These are phyloP conservation scores for Cyprinodon tularosa DNA, from an alignment of 2,113 vertebrate species.

Conservation along the genomic window DNA sequence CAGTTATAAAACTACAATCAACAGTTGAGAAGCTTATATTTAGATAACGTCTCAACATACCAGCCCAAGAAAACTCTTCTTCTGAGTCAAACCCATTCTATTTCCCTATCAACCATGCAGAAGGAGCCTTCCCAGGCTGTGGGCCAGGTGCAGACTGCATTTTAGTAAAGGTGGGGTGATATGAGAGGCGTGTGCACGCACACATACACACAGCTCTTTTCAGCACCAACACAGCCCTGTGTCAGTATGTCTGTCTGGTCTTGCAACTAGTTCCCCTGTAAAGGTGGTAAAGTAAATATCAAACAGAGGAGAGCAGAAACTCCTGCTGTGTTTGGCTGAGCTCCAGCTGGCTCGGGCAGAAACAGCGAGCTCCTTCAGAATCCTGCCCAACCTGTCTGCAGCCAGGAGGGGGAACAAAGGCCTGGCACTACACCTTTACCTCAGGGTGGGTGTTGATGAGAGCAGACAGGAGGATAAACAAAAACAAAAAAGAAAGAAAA, in stretches of 20 bases:
- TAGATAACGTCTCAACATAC: conserved; percentile 14
- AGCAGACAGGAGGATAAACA: conserved; percentile 8
- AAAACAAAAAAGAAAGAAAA: background rate
- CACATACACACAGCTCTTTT: conserved; percentile 42
- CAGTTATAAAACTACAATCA: background rate
- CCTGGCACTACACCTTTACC: conserved; percentile 41
- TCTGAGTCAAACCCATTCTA: conserved; percentile 4
- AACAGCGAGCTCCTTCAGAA: conserved; percentile 69
- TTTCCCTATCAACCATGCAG: background rate
- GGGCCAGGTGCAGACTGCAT: conserved; percentile 32
- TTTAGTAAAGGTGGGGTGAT: conserved; percentile 51
- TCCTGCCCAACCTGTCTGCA: conserved; percentile 72
- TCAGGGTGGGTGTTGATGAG: conserved; percentile 9
- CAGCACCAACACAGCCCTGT: conserved; percentile 62
- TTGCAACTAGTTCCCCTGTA: conserved; percentile 65
- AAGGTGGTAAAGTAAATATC: conserved; percentile 81
- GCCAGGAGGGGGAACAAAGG: conserved; percentile 70
- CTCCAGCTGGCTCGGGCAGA: conserved; percentile 75
- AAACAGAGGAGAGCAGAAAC: conserved; percentile 78
- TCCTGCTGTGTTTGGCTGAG: conserved; percentile 76
- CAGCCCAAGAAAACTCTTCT: conserved; percentile 11
- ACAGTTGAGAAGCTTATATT: background rate
- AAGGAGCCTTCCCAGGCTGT: conserved; percentile 12
- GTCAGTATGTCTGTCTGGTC: conserved; percentile 72
- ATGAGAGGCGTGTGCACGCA: conserved; percentile 36